Evolutionary conservation across 2,888 invertebrate species (phyloP).

Genomic region (Belgica antarctica): DNA sequence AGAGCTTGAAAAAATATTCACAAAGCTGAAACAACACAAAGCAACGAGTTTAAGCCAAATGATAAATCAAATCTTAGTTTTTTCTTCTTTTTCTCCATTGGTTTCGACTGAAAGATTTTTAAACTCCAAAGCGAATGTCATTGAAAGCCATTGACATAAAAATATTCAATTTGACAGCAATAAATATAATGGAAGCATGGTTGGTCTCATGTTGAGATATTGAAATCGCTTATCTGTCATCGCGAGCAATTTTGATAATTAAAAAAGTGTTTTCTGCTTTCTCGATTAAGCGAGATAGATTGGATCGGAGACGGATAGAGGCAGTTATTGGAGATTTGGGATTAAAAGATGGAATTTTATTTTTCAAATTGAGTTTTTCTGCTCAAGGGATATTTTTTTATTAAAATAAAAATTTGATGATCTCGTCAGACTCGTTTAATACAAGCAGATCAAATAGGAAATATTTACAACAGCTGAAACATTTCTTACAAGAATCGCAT

Average conservation of each 20-base stretch:
- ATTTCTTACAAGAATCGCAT: no score
- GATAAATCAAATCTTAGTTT: not conserved
- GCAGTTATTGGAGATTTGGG: no score
- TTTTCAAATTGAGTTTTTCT: not conserved
- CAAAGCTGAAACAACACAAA: not conserved
- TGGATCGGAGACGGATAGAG: no score
- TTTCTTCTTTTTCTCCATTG: slow-evolving; percentile 2
- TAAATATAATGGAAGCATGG: not conserved
- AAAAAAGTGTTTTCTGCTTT: not conserved
- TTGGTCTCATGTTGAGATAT: not conserved
- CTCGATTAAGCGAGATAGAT: no score
- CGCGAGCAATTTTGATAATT: slow-evolving; percentile 4
- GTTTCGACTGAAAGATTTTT: not conserved
- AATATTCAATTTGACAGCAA: not conserved
- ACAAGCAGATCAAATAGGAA: no score
- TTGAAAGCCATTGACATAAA: not conserved
- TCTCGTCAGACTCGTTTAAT: not conserved
- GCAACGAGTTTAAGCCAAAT: not conserved
- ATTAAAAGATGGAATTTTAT: no score
- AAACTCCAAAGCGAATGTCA: not conserved
- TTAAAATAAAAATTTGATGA: not conserved
- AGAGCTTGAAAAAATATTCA: not conserved
- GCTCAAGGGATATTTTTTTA: not conserved
- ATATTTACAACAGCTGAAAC: no score
- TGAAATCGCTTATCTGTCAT: slow-evolving; percentile 7